These are phyloP conservation scores for Spea multiplicata DNA, from an alignment of 2,113 vertebrate species.

Conservation along the genomic window DNA sequence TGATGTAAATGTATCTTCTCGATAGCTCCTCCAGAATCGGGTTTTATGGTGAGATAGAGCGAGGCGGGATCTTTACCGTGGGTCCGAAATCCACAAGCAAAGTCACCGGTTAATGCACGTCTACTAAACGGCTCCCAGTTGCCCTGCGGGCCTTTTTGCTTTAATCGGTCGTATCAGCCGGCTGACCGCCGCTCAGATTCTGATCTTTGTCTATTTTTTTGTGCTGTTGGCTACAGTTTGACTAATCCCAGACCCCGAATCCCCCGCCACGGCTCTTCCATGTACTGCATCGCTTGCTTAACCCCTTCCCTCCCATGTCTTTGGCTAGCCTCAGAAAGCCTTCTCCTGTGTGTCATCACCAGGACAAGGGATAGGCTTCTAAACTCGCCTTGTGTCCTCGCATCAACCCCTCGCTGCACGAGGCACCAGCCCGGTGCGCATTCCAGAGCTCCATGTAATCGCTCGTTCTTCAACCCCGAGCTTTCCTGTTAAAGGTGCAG, in stretches of 20 bases:
- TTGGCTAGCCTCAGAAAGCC: conserved; percentile 4
- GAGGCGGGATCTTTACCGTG: too few relatives aligned
- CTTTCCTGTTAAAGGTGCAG: conserved; percentile 34
- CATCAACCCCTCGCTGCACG: conserved; percentile 42
- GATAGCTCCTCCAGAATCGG: too few relatives aligned
- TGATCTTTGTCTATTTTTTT: too few relatives aligned
- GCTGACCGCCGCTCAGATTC: too few relatives aligned
- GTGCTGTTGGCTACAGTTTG: neutral
- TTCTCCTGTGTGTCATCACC: conserved; percentile 18
- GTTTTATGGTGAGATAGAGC: too few relatives aligned
- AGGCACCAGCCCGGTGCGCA: conserved; percentile 38
- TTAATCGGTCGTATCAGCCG: too few relatives aligned
- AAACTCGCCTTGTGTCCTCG: conserved; percentile 42
- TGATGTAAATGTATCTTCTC: too few relatives aligned
- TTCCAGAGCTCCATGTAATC: conserved; percentile 41
- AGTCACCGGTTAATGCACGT: too few relatives aligned
- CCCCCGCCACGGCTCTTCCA: conserved; percentile 6
- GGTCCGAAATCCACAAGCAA: too few relatives aligned
- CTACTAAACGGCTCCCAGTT: too few relatives aligned
- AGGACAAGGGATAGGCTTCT: conserved; percentile 36
- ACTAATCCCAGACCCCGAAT: neutral
- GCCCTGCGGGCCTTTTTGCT: too few relatives aligned
- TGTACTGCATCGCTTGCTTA: neutral
- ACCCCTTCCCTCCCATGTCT: neutral
- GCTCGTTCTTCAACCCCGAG: conserved; percentile 6